phyloP scores from a whole-genome alignment of 2,797 vertebrate species.

The Gallinago solitaria region DNA sequence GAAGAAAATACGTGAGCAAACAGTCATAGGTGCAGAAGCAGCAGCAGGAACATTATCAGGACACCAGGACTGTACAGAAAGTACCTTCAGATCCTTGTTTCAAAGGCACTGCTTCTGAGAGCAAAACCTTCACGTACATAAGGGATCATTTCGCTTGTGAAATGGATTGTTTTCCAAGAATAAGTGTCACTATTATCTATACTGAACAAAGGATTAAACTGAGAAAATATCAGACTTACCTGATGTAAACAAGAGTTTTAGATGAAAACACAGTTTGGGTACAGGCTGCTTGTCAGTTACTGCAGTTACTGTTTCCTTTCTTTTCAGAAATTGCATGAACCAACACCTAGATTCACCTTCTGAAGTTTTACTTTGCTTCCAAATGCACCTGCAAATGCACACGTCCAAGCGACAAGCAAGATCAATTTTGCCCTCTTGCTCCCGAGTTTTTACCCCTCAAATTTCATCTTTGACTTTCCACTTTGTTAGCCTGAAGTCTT shows the following conservation, averaged over 20 bases:
- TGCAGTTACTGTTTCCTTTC: background rate
- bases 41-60: background rate
- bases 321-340: background rate
- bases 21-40: background rate
- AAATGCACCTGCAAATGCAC: background rate
- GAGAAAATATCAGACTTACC: background rate
- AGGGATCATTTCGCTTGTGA: background rate
- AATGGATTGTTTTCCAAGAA: background rate
- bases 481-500: background rate
- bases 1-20: background rate
- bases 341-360: background rate
- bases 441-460: background rate
- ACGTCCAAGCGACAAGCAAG: background rate
- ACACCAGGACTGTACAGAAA: background rate
- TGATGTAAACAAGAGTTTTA: background rate
- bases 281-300: background rate
- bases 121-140: background rate
- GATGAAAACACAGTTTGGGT: background rate
- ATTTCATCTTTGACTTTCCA: background rate
- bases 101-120: background rate
- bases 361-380: background rate
- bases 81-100: background rate
- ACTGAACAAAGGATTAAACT: background rate
- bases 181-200: background rate
- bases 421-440: background rate